Conservation (phyloP, 35 echinoderm and acorn worm species). For the Diadema setosum region DNA sequence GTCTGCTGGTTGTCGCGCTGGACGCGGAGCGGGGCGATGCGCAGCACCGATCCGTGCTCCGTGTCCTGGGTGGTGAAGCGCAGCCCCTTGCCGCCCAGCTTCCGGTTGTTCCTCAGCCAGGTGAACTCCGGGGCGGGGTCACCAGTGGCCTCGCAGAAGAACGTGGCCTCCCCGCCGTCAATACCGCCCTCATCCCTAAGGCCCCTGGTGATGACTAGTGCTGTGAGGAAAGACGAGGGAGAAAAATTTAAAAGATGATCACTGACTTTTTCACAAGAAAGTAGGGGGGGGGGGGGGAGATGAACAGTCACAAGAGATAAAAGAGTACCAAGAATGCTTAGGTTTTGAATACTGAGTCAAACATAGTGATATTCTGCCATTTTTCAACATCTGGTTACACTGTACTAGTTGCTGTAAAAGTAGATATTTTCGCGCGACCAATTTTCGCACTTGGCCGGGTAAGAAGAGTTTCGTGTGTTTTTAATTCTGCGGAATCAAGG, state of each 20-base stretch:
- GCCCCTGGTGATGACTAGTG: neutral
- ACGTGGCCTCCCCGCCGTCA: neutral
- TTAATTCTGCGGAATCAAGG: too few species aligned
- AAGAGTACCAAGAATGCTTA: too few species aligned
- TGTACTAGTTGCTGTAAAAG: too few species aligned
- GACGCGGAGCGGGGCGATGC: neutral
- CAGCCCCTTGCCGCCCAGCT: neutral
- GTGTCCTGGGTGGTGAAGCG: neutral
- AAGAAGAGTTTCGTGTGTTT: too few species aligned
- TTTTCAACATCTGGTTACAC: too few species aligned
- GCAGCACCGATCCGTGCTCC: neutral
- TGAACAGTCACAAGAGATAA: too few species aligned
- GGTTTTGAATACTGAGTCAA: too few species aligned
- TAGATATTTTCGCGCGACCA: too few species aligned
- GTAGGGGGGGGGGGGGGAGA: too few species aligned
- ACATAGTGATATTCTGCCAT: too few species aligned
- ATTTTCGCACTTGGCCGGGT: too few species aligned
- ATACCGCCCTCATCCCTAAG: neutral
- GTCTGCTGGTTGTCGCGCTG: neutral
- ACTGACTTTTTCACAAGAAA: too few species aligned
- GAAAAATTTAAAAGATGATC: neutral
- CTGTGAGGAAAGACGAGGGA: neutral
- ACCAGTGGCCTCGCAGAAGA: neutral
- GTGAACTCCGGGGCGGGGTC: neutral
- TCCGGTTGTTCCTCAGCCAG: neutral